phyloP scores from a whole-genome alignment of 2,797 vertebrate species.

The Iguana delicatissima region DNA sequence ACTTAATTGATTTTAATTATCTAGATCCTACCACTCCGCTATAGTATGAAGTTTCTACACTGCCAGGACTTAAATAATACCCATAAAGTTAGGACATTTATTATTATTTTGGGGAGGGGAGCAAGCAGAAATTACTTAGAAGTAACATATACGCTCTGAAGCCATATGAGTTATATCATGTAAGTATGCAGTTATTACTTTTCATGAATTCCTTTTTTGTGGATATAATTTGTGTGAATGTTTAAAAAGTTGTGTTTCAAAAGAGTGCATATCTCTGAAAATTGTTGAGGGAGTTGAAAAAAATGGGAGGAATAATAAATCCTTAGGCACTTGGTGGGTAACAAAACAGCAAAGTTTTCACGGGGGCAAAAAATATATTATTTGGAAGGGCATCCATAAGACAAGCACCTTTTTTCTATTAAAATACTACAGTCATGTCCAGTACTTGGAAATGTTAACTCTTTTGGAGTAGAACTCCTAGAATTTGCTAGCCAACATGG shows the following conservation, averaged over 20 bases:
- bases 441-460: neutral
- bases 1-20: no score
- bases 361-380: neutral
- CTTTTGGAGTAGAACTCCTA: neutral
- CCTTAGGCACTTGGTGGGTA: neutral
- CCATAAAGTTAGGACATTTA: neutral
- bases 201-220: neutral
- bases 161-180: neutral
- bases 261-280: neutral
- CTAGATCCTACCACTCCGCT: no score
- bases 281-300: neutral
- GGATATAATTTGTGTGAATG: neutral
- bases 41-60: neutral
- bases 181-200: neutral
- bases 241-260: slow-evolving; percentile 6
- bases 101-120: no score
- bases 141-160: neutral
- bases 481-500: neutral
- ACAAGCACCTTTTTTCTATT: neutral
- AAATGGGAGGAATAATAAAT: neutral
- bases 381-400: neutral
- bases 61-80: neutral
- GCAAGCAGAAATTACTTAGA: neutral
- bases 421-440: neutral
- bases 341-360: neutral